Evolutionary conservation across 2,888 invertebrate genomes (phyloP).

Genomic region (Pheosia gnoma): DNA sequence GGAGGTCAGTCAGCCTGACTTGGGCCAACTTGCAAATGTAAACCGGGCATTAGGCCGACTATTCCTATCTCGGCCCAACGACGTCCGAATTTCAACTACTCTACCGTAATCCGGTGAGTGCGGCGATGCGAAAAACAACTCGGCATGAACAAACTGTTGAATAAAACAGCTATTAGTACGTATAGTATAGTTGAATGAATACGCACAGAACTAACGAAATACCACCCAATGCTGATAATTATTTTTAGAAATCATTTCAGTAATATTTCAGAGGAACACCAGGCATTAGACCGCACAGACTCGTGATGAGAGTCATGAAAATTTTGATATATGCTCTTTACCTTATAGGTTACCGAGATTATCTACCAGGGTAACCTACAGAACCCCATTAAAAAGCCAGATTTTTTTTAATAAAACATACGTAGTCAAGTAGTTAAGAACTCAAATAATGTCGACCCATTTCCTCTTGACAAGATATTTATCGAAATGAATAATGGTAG

Average conservation of each 20-base stretch:
- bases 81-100: background rate
- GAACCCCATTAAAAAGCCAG: too few relatives aligned
- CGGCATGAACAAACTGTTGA: slow-evolving; percentile 29
- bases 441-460: background rate
- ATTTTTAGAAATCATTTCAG: too few relatives aligned
- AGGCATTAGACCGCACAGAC: too few relatives aligned
- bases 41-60: background rate
- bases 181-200: slow-evolving; percentile 28
- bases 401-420: slow-evolving; percentile 3
- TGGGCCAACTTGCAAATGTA: background rate
- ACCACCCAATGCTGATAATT: background rate
- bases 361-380: too few relatives aligned
- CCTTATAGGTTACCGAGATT: too few relatives aligned
- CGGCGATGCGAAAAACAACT: slow-evolving; percentile 20
- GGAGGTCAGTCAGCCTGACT: too few relatives aligned
- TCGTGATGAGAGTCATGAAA: too few relatives aligned
- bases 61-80: background rate
- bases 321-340: too few relatives aligned
- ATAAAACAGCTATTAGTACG: slow-evolving; percentile 30
- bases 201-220: slow-evolving; percentile 10
- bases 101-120: slow-evolving; percentile 23
- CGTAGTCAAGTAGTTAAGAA: background rate
- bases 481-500: background rate
- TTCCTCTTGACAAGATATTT: background rate
- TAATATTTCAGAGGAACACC: too few relatives aligned